Evolutionary conservation across 2,113 vertebrate species (phyloP), one percentile per base, ranked within the genome.

Genomic region (Lophotis ruficrista): DNA sequence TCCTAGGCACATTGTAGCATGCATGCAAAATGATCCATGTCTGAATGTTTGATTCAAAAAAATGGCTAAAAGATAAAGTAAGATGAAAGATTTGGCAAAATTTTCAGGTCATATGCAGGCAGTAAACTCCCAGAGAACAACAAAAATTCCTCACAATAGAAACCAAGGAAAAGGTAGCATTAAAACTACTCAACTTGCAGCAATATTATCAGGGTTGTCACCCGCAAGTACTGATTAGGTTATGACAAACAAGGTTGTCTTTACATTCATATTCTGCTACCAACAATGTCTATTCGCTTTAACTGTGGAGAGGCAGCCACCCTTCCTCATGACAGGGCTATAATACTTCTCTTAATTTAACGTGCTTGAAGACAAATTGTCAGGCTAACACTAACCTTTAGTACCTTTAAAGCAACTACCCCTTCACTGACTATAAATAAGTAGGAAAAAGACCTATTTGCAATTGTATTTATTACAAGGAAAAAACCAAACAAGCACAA

Each of bases 171-270:
- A 90, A 86, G 41, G 30, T 30, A 69, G 18, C 35, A 73, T 83
- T 88, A 77, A 82, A 94, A 60, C 68, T 95, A 83, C 75, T 93
- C 93, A 92, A 97, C 92, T 85, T 90, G 92, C 68, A 96, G 87
- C 86, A 80, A 70, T 70, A 81, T 83, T 95, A 79, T 91, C 85
- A 81, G 60, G 64, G 66, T 81, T 93, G 79, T 93, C 90, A 95
- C 18, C 82, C 60, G 71, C 19, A 93, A 54, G 68, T 37, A 57
- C 85, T 93, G 92, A 94, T 91, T 81, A 95, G 85, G 54, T 30
- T 83, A 38, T 90, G 87, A 92, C 75, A 93, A 95, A 96, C 47
- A 90, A 90, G 64, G n/a, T 78, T 95, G 68, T 73, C 88, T 90
- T 93, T 93, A 70, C 31, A 18, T 77, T 86, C 85, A 60, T 71